A percentile compares a stretch with the other conserved stretches of the same genome.
phyloP scores from a whole-genome alignment of 2,113 vertebrate species.

The Romanogobio albipinnatus region DNA sequence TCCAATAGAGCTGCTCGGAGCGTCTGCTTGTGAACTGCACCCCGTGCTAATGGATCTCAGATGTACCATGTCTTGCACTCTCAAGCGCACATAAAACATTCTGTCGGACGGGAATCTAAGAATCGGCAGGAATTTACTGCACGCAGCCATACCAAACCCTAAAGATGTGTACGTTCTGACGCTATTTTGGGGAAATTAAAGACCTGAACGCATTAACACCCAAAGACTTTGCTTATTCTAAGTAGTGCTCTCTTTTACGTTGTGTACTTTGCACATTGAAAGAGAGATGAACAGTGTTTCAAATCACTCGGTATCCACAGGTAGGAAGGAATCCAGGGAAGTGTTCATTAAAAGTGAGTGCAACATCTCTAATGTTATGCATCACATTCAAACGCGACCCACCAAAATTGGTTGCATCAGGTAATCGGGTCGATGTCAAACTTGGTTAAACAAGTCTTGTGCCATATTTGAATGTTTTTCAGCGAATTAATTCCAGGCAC shows the following conservation, averaged over 20 bases:
- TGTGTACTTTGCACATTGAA: not conserved
- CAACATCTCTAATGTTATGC: not conserved
- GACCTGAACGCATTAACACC: not conserved
- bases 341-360: not conserved
- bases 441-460: not conserved
- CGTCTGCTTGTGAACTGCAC: conserved; percentile 76
- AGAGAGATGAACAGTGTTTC: not conserved
- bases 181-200: not conserved
- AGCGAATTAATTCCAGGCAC: no score
- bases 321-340: not conserved
- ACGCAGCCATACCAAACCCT: conserved; percentile 50
- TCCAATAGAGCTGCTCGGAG: conserved; percentile 74
- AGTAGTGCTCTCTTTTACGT: not conserved
- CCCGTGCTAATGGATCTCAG: conserved; percentile 84
- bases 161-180: not conserved
- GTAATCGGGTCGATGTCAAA: not conserved
- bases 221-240: not conserved
- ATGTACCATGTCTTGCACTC: conserved; percentile 79
- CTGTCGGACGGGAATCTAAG: conserved; percentile 81
- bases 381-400: not conserved
- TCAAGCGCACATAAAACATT: conserved; percentile 82
- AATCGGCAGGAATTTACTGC: conserved; percentile 80
- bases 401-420: not conserved
- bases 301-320: not conserved
- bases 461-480: not conserved